Evolutionary conservation across 2,113 vertebrate species (phyloP).

Genomic region (Halichoerus grypus): DNA sequence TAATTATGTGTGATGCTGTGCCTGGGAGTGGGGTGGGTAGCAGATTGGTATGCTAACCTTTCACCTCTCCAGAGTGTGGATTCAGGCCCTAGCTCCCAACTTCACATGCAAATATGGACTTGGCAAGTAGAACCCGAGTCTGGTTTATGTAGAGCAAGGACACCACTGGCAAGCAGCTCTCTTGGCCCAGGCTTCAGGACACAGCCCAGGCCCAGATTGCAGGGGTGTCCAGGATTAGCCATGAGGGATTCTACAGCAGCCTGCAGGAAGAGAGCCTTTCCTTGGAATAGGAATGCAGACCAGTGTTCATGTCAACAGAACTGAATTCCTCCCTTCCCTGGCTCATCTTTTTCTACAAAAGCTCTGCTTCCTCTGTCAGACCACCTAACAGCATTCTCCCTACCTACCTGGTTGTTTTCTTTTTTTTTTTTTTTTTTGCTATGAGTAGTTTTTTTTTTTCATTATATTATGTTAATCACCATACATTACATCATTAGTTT

Average conservation of each 20-base stretch:
- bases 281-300: not conserved
- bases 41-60: not conserved
- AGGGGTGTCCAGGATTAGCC: not conserved
- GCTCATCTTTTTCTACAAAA: not conserved
- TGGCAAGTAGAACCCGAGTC: not conserved
- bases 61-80: not conserved
- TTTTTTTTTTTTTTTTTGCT: too few species aligned
- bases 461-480: too few species aligned
- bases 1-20: not conserved
- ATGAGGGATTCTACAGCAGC: not conserved
- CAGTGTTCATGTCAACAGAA: not conserved
- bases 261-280: not conserved
- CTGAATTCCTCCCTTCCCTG: not conserved
- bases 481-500: too few species aligned
- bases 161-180: not conserved
- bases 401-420: not conserved
- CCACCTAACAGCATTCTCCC: too few species aligned
- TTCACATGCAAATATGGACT: not conserved
- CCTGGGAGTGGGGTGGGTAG: not conserved
- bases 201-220: not conserved
- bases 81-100: not conserved
- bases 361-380: not conserved
- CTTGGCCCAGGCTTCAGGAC: not conserved
- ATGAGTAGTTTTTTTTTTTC: too few species aligned
- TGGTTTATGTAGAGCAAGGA: slow-evolving; percentile 4